Conservation (phyloP, 37 sponge, comb jelly and placozoan genomes). For the Amphimedon queenslandica region DNA sequence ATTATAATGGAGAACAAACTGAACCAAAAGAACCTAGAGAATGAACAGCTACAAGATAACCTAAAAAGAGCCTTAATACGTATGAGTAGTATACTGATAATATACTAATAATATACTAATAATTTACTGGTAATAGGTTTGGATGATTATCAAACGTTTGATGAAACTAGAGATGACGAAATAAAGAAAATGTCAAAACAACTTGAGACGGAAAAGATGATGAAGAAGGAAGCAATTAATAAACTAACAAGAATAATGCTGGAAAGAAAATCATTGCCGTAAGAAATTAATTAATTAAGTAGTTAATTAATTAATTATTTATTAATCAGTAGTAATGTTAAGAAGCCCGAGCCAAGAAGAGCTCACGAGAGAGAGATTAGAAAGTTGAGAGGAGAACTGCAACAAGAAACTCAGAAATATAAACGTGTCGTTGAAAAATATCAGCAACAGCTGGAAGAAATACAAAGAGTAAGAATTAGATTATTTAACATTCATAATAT, state of each 20-base stretch:
- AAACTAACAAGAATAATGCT: constrained; percentile 49
- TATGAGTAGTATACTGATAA: neutral
- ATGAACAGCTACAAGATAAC: constrained; percentile 21
- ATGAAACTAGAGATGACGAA: constrained; percentile 14
- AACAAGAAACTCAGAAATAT: constrained; percentile 40
- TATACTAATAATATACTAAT: too few species aligned
- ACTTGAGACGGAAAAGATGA: constrained; percentile 47
- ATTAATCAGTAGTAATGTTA: neutral
- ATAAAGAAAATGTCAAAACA: constrained; percentile 26
- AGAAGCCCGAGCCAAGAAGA: constrained; percentile 16
- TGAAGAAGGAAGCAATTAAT: constrained; percentile 68
- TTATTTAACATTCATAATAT: too few species aligned
- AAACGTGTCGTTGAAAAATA: constrained; percentile 45
- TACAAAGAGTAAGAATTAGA: constrained; percentile 50
- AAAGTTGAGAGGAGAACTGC: constrained; percentile 55
- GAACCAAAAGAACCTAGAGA: constrained; percentile 25
- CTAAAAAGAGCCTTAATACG: constrained; percentile 2
- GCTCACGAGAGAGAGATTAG: constrained; percentile 65
- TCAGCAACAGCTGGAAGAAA: constrained; percentile 62
- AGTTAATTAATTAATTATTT: neutral
- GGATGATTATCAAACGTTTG: neutral
- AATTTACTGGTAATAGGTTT: too few species aligned
- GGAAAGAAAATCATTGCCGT: neutral
- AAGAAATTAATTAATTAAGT: too few species aligned
- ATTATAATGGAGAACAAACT: constrained; percentile 28